A percentile compares a stretch with the other conserved stretches of the same genome.
Evolutionary conservation across 2,888 invertebrate species (phyloP).

Genomic region (Maniola hyperantus): DNA sequence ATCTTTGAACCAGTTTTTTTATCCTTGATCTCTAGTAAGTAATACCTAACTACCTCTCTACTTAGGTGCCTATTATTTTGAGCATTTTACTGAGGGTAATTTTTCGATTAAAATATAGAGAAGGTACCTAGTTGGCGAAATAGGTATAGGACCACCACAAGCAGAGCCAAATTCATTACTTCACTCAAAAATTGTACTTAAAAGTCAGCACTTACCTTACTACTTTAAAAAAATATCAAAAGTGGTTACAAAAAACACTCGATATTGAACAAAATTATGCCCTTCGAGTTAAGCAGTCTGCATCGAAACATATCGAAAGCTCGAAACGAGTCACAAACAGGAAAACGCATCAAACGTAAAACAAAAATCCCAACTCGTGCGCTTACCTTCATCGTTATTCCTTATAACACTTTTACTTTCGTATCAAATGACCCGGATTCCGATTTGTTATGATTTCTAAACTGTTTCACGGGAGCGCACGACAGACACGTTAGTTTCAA

Average conservation of each 20-base stretch:
- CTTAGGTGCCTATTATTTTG: not conserved
- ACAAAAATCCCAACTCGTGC: constrained; percentile 6
- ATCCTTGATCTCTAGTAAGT: not conserved
- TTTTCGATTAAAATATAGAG: too few species aligned
- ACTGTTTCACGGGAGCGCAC: constrained; percentile 54
- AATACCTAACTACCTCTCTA: not conserved
- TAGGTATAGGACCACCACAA: too few species aligned
- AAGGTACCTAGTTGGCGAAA: too few species aligned
- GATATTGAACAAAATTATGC: constrained; percentile 40
- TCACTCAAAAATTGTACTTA: not conserved
- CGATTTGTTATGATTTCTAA: constrained; percentile 61
- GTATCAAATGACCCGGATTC: constrained; percentile 65
- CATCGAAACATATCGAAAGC: constrained; percentile 45
- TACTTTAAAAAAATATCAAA: not conserved
- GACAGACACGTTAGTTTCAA: constrained; percentile 50
- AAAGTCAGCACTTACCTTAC: too few species aligned
- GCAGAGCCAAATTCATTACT: too few species aligned
- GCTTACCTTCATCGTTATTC: constrained; percentile 68
- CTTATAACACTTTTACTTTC: constrained; percentile 68
- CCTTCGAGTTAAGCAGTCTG: constrained; percentile 55
- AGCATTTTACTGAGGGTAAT: not conserved
- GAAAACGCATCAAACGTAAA: constrained; percentile 39
- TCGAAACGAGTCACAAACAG: constrained; percentile 44
- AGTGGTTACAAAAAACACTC: not conserved
- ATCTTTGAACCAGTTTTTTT: too few species aligned